These are phyloP conservation scores for Epizoanthus scotinus DNA, from an alignment of 92 coral and sea anemone genomes.

Conservation along the genomic window DNA sequence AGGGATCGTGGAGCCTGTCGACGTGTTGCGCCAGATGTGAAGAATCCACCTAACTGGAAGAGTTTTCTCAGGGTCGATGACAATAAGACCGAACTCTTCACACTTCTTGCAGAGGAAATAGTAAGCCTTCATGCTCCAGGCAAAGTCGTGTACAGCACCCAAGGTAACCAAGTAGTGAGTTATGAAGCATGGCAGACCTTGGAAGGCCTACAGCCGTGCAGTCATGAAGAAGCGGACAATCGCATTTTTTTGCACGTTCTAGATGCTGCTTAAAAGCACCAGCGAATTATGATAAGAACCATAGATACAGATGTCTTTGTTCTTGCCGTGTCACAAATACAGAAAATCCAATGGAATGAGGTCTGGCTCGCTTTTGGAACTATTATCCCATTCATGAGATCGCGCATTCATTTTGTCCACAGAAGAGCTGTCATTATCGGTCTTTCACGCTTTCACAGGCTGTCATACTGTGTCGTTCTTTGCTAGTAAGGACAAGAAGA, in stretches of 20 bases:
- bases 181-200: background rate
- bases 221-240: constrained; percentile 47
- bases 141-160: constrained; percentile 50
- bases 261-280: constrained; percentile 24
- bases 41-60: constrained; percentile 50
- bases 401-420: constrained; percentile 51
- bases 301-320: constrained; percentile 56
- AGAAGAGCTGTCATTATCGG: constrained; percentile 50
- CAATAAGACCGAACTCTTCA: constrained; percentile 30
- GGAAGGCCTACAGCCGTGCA: constrained; percentile 52
- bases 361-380: constrained; percentile 37
- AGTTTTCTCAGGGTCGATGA: constrained; percentile 38
- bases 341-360: constrained; percentile 35
- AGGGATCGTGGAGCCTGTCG: constrained; percentile 53
- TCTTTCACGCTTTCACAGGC: constrained; percentile 52
- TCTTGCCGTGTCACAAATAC: constrained; percentile 46
- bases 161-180: constrained; percentile 28
- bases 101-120: constrained; percentile 41
- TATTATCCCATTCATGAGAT: constrained; percentile 38
- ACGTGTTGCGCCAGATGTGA: constrained; percentile 34
- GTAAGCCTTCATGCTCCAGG: constrained; percentile 25
- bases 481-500: constrained; percentile 42
- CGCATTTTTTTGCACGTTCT: constrained; percentile 38
- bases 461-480: constrained; percentile 56
- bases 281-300: constrained; percentile 36